Percentiles rank a stretch among this genome's conserved stretches.
phyloP scores from a whole-genome alignment of 2,797 vertebrate genomes.

The Enteromius trimaculatus region DNA sequence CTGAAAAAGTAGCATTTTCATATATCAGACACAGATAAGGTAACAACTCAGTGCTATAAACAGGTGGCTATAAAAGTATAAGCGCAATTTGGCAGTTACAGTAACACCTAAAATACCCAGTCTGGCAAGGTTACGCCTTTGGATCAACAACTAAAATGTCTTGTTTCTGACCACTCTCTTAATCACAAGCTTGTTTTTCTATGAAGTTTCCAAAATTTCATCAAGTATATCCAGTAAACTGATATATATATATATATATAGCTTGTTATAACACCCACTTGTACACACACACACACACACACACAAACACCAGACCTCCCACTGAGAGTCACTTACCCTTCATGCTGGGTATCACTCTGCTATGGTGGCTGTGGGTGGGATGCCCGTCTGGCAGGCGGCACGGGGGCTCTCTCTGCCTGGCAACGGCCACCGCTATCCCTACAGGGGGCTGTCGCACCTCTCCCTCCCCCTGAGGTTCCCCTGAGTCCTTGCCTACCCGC shows the following conservation, averaged over 20 bases:
- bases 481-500: constrained; percentile 72
- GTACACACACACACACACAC: constrained; percentile 46
- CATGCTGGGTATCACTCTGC: constrained; percentile 78
- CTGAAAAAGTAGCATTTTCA: neutral
- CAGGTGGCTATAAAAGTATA: constrained; percentile 41
- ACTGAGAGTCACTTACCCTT: constrained; percentile 77
- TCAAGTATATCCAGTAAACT: constrained; percentile 48
- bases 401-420: constrained; percentile 85
- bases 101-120: constrained; percentile 56
- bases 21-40: neutral
- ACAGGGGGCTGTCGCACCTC: constrained; percentile 94
- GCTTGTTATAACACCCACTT: constrained; percentile 50
- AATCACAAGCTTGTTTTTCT: constrained; percentile 49
- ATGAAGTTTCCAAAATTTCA: constrained; percentile 55
- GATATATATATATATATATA: constrained; percentile 40
- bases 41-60: constrained; percentile 17
- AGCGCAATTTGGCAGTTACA: constrained; percentile 43
- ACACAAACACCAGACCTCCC: constrained; percentile 59
- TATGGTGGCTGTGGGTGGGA: constrained; percentile 79
- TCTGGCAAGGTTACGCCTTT: constrained; percentile 54
- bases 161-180: constrained; percentile 49
- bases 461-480: constrained; percentile 78
- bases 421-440: constrained; percentile 92
- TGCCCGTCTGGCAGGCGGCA: constrained; percentile 82
- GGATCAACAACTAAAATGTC: constrained; percentile 52